Evolutionary conservation across 2,113 vertebrate genomes (phyloP), one percentile per base, ranked within the genome.

Genomic region (Urocitellus parryii): DNA sequence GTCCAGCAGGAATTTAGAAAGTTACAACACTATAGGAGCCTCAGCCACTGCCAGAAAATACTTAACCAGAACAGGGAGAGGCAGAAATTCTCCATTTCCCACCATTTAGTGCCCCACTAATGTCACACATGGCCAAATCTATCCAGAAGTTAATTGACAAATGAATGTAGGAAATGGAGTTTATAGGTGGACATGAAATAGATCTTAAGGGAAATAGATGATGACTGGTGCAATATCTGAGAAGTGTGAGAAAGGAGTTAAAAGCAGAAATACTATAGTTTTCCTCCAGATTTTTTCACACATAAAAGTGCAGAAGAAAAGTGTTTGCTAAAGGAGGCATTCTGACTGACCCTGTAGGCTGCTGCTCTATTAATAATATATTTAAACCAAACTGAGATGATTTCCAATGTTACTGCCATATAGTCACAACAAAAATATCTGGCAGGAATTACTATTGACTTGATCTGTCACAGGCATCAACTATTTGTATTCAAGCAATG

Each of bases 341-440:
- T 85, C 65, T 93, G 61, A n/a, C 9, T 89, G 29, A 16, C 53
- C 42, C 5, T 83, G 4, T 88, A 92, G 65, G 67, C 13, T 3
- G 17, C 81, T 90, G 58, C 77, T 11, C 32, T 96, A 73, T 72
- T 67, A 96, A 48, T 88, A 97, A 86, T 88, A 88, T 79, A 78
- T 95, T 90, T 90, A 70, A n/a, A 96, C 63, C 48, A 97, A 63
- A 90, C 42, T 92, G 37, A 78, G 78, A 82, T 91, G 37, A 89
- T 77, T 95, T 56, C 73, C 92, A 78, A 96, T 96, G 68, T 80
- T 80, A 58, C 37, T 92, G 12, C 37, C 79, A 78, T 61, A 24
- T 77, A 95, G 51, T 92, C 95, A 91, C 61, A 96, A 92, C 20
- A 92, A 87, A 96, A 83, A 79, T 82, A 48, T 88, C 53, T 92